Evolutionary conservation across 2,113 vertebrate species (phyloP).

Genomic region (Sisor rabdophorus): DNA sequence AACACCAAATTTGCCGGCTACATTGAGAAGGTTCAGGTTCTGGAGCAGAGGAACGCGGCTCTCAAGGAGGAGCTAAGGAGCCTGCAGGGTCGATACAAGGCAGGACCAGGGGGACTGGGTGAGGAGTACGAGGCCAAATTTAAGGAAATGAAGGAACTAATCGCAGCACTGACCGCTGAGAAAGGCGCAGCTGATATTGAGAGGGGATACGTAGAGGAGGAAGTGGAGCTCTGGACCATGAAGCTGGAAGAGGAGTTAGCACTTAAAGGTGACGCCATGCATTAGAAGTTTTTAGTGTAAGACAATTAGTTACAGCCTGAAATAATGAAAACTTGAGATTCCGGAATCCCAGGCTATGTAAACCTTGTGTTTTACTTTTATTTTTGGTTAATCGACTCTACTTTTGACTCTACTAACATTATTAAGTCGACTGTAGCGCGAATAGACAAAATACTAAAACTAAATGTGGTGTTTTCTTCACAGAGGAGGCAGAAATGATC

Average conservation of each 20-base stretch:
- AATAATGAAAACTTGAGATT: neutral
- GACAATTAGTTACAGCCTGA: neutral
- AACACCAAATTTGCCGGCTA: conserved; percentile 73
- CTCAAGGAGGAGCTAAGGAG: conserved; percentile 54
- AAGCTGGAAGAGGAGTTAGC: conserved; percentile 73
- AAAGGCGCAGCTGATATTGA: conserved; percentile 67
- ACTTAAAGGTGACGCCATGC: conserved; percentile 61
- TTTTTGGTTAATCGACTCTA: neutral
- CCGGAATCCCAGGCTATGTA: neutral
- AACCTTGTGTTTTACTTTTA: neutral
- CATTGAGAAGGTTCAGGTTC: conserved; percentile 72
- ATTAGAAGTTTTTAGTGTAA: neutral
- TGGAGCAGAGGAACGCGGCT: conserved; percentile 66
- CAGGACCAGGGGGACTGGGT: conserved; percentile 58
- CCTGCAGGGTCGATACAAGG: conserved; percentile 61
- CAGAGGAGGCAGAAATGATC: conserved; percentile 74
- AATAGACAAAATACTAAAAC: neutral
- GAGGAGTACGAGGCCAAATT: conserved; percentile 73
- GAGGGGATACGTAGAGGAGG: conserved; percentile 62
- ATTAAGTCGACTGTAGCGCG: neutral
- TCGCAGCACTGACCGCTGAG: conserved; percentile 71
- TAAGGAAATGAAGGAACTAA: conserved; percentile 69
- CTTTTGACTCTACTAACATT: neutral
- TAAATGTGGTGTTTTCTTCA: conserved; percentile 5
- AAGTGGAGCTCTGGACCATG: conserved; percentile 67